Base-by-base conservation (phyloP, 2,113 vertebrate species). In the Piaya cayana region DNA sequence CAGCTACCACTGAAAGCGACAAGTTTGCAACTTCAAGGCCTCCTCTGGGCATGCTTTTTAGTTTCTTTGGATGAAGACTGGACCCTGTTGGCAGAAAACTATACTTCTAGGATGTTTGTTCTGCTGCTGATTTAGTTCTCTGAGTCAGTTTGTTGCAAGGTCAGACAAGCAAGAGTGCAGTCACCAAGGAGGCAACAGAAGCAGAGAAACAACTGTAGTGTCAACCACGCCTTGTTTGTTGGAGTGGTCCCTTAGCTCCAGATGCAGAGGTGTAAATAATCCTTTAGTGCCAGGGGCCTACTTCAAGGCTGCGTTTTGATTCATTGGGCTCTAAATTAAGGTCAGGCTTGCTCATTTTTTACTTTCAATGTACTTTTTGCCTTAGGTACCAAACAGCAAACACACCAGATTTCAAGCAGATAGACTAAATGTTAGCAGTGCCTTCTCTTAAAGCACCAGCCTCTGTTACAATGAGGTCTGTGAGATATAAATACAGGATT, bases 291-390 rank as follows among this genome's bases (percentile, higher is more conserved):
- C 82, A 77, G 42, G 4, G 14, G 78, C 45, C 63, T 85, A 86
- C 70, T 0, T 72, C 43, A 83, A 88, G 27, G 14, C 63, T 80
- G 36, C 45, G 47, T 37, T 65, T 91, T 91, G 82, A 91, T 82
- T 91, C 89, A 76, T 23, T 65, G 17, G 42, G n/a, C 70, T 95
- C 36, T 67, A 88, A 87, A 89, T 82, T 86, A 91, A 89, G 83
- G 52, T 58, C 91, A 89, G n/a, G 32, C 32, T 50, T 59, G 53
- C n/a, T 82, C 67, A 62, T 90, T 85, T 91, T 71, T 92, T 50
- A 74, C 47, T 83, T 90, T 47, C 78, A 85, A 30, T 74, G 59
- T 62, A 74, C 78, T 45, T 93, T 84, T 76, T 88, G 78, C 79
- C 64, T 70, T 63, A 56, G 42, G 50, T 67, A 72, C 29, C 29